phyloP scores from a whole-genome alignment of 2,888 invertebrate species.

The Seira ritae region DNA sequence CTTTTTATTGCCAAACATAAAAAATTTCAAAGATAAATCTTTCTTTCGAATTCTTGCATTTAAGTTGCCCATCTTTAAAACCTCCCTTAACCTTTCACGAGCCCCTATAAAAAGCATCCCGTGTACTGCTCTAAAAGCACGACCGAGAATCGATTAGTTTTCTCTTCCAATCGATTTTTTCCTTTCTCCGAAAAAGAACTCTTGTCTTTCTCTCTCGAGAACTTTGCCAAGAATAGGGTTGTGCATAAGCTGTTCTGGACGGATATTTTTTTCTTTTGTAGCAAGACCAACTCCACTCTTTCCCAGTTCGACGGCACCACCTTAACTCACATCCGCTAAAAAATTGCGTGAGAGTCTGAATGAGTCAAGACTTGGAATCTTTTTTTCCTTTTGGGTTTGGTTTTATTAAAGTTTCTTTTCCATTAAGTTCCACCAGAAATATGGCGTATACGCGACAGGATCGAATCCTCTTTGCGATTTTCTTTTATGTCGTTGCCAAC shows the following conservation, averaged over 20 bases:
- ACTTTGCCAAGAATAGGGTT: background rate
- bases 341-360: background rate
- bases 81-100: background rate
- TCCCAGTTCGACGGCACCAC: background rate
- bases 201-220: background rate
- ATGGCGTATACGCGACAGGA: background rate
- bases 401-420: conserved; percentile 7
- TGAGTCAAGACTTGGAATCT: background rate
- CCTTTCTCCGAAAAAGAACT: background rate
- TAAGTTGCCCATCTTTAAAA: conserved; percentile 8
- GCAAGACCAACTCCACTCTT: background rate
- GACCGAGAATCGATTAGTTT: conserved; percentile 6
- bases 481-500: conserved; percentile 1
- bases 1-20: conserved; percentile 13
- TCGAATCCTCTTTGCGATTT: background rate
- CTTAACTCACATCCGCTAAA: background rate
- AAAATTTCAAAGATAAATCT: conserved; percentile 6
- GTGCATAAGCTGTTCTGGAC: too few species aligned
- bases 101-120: background rate
- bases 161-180: background rate
- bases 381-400: background rate
- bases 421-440: background rate
- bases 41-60: conserved; percentile 9
- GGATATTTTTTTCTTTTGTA: too few species aligned
- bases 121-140: background rate